Conservation (phyloP, 2,888 invertebrate genomes). For the Malthinus seriepunctatus region DNA sequence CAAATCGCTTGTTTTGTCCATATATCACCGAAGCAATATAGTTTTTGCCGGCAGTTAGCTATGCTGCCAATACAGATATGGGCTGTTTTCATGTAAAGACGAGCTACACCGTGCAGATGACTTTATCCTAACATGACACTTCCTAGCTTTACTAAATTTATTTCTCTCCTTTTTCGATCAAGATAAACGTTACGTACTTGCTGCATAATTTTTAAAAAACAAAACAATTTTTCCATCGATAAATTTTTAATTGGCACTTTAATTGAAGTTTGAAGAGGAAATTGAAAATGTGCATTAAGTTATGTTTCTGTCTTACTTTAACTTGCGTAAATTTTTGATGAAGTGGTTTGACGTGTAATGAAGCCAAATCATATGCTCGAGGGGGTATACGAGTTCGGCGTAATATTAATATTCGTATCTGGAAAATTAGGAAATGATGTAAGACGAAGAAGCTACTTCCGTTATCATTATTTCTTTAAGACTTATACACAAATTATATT, state of each 20-base stretch:
- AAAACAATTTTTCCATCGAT: neutral
- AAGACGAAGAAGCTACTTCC: slow-evolving; percentile 3
- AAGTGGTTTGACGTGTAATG: slow-evolving; percentile 19
- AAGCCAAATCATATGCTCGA: slow-evolving; percentile 17
- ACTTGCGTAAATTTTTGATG: slow-evolving; percentile 14
- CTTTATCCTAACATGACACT: slow-evolving; percentile 36
- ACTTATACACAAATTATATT: neutral
- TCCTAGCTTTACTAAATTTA: slow-evolving; percentile 22
- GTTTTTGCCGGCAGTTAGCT: slow-evolving; percentile 39
- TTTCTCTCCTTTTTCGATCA: slow-evolving; percentile 21
- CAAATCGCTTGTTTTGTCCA: slow-evolving; percentile 40
- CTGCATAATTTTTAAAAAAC: neutral
- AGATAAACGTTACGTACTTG: neutral
- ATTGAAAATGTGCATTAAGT: slow-evolving; percentile 1
- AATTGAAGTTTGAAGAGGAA: neutral
- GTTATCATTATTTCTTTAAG: slow-evolving; percentile 5
- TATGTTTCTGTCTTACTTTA: slow-evolving; percentile 1
- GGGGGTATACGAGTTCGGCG: slow-evolving; percentile 14
- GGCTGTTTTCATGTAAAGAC: slow-evolving; percentile 17
- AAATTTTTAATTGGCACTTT: neutral
- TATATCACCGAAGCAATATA: slow-evolving; percentile 42
- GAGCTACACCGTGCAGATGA: slow-evolving; percentile 29
- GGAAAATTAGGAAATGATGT: slow-evolving; percentile 19
- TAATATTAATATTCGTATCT: slow-evolving; percentile 21
- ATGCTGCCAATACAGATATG: slow-evolving; percentile 39